A percentile compares a stretch with the other conserved stretches of the same genome.
These are phyloP conservation scores for Stenodera caucasica DNA, from an alignment of 2,888 invertebrate genomes.

Conservation along the genomic window DNA sequence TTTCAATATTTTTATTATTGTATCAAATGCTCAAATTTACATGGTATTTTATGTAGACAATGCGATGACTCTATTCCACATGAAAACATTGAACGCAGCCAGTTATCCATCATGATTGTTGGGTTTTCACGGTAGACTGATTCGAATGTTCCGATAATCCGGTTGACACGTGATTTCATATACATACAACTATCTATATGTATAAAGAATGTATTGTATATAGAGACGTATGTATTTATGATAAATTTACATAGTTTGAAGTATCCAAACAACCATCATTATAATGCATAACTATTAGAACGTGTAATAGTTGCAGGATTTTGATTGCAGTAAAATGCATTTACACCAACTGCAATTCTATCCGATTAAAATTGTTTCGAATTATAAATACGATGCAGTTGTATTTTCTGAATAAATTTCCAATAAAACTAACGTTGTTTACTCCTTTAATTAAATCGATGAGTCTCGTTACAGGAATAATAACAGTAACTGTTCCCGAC, in stretches of 20 bases:
- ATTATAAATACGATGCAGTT: neutral
- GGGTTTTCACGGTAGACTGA: conserved; percentile 6
- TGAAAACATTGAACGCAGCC: conserved; percentile 9
- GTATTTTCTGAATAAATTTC: too few species aligned
- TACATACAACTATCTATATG: neutral
- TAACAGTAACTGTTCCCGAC: too few species aligned
- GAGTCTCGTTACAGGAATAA: too few species aligned
- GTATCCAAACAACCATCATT: neutral
- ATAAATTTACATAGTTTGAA: too few species aligned
- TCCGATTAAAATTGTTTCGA: neutral
- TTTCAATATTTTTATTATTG: neutral
- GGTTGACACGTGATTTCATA: conserved; percentile 12
- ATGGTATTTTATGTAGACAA: neutral
- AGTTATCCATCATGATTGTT: conserved; percentile 15
- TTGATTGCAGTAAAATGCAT: neutral
- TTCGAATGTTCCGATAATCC: conserved; percentile 9
- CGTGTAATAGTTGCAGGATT: neutral
- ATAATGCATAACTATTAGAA: neutral
- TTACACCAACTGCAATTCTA: neutral
- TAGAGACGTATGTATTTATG: too few species aligned
- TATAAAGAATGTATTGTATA: neutral
- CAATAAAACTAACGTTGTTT: too few species aligned
- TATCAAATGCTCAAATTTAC: neutral
- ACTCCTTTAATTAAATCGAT: too few species aligned
- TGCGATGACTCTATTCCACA: conserved; percentile 11